Evolutionary conservation across 2,797 vertebrate species (phyloP).

Genomic region (Lithobates sylvaticus): DNA sequence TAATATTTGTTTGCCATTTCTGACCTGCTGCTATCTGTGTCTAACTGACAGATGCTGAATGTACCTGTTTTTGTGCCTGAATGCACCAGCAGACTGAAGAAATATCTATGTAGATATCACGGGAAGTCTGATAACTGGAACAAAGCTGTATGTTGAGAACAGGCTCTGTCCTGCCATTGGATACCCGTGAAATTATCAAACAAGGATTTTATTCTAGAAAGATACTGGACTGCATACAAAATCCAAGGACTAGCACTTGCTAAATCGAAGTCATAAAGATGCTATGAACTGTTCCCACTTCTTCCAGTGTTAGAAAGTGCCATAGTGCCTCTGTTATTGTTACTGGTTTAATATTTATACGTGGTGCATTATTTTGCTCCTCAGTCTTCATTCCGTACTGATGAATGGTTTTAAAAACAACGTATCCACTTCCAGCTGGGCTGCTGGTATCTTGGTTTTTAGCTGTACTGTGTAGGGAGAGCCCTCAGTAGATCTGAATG

Average conservation of each 20-base stretch:
- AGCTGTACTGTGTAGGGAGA: constrained; percentile 65
- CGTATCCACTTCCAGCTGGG: constrained; percentile 66
- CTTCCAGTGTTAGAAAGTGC: constrained; percentile 26
- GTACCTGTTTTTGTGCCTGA: constrained; percentile 79
- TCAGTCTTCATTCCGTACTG: constrained; percentile 68
- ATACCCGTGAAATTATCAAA: not conserved
- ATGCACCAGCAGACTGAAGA: constrained; percentile 78
- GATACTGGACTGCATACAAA: not conserved
- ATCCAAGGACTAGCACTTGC: not conserved
- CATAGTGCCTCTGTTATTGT: constrained; percentile 58
- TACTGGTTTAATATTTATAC: constrained; percentile 63
- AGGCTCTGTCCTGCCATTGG: not conserved
- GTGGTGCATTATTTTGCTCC: constrained; percentile 55
- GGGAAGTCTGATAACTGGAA: constrained; percentile 65
- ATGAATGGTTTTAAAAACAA: constrained; percentile 49
- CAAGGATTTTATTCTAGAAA: not conserved
- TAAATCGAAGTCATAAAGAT: not conserved
- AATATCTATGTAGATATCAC: constrained; percentile 63
- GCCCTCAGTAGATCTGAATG: constrained; percentile 68
- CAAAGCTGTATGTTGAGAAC: constrained; percentile 42
- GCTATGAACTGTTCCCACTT: not conserved
- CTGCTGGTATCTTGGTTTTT: constrained; percentile 69
- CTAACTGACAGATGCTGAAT: constrained; percentile 82
- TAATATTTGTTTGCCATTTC: constrained; percentile 66
- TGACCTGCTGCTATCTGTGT: constrained; percentile 89